Conservation (phyloP, 2,113 vertebrate species). For the Morone saxatilis region DNA sequence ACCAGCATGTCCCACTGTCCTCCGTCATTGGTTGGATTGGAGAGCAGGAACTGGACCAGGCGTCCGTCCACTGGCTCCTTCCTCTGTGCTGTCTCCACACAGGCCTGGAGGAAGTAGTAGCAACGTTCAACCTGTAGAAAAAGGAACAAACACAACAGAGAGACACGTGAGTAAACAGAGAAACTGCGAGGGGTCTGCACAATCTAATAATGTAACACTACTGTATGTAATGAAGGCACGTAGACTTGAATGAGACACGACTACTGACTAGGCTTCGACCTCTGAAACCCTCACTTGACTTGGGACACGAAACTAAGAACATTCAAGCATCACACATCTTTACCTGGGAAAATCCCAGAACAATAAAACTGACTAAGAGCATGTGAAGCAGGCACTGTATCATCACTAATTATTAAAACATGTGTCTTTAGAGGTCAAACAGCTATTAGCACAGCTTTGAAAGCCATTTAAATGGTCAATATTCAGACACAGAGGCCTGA, state of each 20-base stretch:
- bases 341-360: neutral
- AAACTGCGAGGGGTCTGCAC: neutral
- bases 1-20: conserved; percentile 99
- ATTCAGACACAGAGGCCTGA: neutral
- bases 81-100: conserved; percentile 92
- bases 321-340: neutral
- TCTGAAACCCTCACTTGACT: neutral
- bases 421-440: neutral
- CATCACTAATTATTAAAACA: neutral
- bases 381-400: neutral
- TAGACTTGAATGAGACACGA: neutral
- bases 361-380: neutral
- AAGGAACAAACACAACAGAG: neutral
- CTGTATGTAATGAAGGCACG: neutral
- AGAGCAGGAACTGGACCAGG: conserved; percentile 93
- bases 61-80: conserved; percentile 94
- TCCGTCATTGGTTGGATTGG: conserved; percentile 95
- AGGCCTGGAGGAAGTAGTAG: conserved; percentile 94
- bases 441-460: neutral
- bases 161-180: neutral
- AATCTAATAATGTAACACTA: neutral
- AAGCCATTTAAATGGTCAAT: neutral
- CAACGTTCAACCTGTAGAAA: conserved; percentile 92
- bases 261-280: neutral
- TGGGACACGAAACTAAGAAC: neutral